A percentile compares a stretch with the other conserved stretches of the same genome.
Evolutionary conservation across 2,113 vertebrate species (phyloP).

Genomic region (Galeopterus variegatus): DNA sequence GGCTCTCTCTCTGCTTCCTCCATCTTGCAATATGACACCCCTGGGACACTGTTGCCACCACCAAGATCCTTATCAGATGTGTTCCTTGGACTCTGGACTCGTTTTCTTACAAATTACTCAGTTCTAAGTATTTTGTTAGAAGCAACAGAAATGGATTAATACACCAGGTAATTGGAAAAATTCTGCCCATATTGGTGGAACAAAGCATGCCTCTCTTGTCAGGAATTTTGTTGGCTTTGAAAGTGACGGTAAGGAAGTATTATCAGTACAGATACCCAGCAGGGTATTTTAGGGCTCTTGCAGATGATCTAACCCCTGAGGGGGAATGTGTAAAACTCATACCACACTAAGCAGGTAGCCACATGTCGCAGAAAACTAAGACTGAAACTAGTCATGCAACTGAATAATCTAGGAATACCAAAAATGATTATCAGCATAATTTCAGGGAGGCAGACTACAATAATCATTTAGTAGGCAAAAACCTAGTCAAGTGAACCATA

Average conservation of each 20-base stretch:
- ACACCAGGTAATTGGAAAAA: background rate
- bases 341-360: background rate
- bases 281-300: background rate
- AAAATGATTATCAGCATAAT: background rate
- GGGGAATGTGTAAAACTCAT: background rate
- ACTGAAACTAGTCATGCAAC: background rate
- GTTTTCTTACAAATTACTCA: too few relatives aligned
- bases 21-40: too few relatives aligned
- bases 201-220: background rate
- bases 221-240: background rate
- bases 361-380: background rate
- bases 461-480: conserved; percentile 12
- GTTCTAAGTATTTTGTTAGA: too few relatives aligned
- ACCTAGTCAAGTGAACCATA: background rate
- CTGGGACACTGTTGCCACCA: too few relatives aligned
- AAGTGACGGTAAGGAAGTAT: background rate
- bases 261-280: background rate
- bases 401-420: background rate
- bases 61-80: too few relatives aligned
- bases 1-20: too few relatives aligned
- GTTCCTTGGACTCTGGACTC: too few relatives aligned
- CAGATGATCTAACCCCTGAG: background rate
- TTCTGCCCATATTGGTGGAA: background rate
- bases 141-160: too few relatives aligned
- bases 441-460: background rate